Evolutionary conservation across 2,888 invertebrate species (phyloP).

Genomic region (Adelphocoris suturalis): DNA sequence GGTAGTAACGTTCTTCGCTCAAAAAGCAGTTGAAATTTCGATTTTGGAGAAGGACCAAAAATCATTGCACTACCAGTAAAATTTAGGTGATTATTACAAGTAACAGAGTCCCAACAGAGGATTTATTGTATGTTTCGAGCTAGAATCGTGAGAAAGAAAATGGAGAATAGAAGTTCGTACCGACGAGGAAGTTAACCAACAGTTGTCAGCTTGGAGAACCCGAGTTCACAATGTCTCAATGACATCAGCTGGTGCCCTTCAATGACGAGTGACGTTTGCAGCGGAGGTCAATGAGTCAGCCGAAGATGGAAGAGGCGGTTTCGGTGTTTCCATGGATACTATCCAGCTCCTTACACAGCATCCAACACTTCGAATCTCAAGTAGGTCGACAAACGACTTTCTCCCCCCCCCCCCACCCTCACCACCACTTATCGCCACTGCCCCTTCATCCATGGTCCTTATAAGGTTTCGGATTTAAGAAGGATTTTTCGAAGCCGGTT

Average conservation of each 20-base stretch:
- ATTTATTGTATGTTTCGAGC: too few species aligned
- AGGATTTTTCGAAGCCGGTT: conserved; percentile 53
- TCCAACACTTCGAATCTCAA: conserved; percentile 40
- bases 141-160: neutral
- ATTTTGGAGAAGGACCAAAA: too few species aligned
- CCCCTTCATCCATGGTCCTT: conserved; percentile 36
- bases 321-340: neutral
- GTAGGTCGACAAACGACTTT: conserved; percentile 66
- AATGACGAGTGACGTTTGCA: conserved; percentile 45
- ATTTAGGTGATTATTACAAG: too few species aligned
- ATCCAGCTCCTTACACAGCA: neutral
- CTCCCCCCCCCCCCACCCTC: conserved; percentile 3
- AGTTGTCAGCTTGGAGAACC: neutral
- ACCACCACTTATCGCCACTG: neutral
- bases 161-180: neutral
- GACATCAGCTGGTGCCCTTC: conserved; percentile 64
- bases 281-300: conserved; percentile 44
- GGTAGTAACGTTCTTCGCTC: too few species aligned
- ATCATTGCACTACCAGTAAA: too few species aligned
- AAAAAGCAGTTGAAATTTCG: too few species aligned
- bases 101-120: too few species aligned
- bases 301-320: conserved; percentile 7
- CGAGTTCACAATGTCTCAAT: conserved; percentile 29
- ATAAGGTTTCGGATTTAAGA: conserved; percentile 68
- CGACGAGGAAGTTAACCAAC: neutral